Percentiles rank a stretch among this genome's conserved stretches.
Conservation (phyloP, 2,888 invertebrate genomes). For the Volucella inflata region DNA sequence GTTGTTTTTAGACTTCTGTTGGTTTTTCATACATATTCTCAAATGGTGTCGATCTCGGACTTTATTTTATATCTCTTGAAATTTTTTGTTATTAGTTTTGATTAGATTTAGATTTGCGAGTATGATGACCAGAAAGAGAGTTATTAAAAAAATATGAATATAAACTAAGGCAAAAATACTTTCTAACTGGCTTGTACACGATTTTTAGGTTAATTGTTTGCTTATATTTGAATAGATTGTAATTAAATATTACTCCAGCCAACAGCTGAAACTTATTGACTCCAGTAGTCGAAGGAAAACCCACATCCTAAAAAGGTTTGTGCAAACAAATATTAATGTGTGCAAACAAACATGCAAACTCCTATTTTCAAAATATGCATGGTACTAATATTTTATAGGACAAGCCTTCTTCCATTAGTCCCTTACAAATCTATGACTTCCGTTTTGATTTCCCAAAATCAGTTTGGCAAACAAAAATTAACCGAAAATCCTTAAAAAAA, state of each 20-base stretch:
- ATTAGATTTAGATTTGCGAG: background rate
- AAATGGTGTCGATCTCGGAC: constrained; percentile 1
- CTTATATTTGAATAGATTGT: too few relatives aligned
- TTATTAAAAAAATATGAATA: too few relatives aligned
- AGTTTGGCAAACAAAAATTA: constrained; percentile 58
- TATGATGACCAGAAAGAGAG: too few relatives aligned
- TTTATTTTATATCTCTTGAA: background rate
- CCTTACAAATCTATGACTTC: constrained; percentile 69
- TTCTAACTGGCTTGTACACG: background rate
- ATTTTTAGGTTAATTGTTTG: too few relatives aligned
- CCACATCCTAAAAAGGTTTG: constrained; percentile 56
- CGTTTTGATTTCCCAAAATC: constrained; percentile 48
- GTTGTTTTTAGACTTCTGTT: constrained; percentile 34
- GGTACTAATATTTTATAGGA: constrained; percentile 43
- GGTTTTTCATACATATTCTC: constrained; percentile 39
- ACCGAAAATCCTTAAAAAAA: background rate
- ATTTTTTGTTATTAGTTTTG: background rate
- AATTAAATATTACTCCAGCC: background rate
- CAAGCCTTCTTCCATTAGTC: constrained; percentile 54
- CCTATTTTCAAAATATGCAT: constrained; percentile 27
- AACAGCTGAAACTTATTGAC: background rate
- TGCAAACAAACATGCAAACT: constrained; percentile 61
- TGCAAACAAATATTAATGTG: constrained; percentile 38
- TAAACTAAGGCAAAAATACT: background rate
- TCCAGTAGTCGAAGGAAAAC: constrained; percentile 47